A percentile compares a stretch with the other conserved stretches of the same genome.
These are phyloP conservation scores for Micropoecilia bifurca DNA, from an alignment of 2,797 vertebrate genomes.

Conservation along the genomic window DNA sequence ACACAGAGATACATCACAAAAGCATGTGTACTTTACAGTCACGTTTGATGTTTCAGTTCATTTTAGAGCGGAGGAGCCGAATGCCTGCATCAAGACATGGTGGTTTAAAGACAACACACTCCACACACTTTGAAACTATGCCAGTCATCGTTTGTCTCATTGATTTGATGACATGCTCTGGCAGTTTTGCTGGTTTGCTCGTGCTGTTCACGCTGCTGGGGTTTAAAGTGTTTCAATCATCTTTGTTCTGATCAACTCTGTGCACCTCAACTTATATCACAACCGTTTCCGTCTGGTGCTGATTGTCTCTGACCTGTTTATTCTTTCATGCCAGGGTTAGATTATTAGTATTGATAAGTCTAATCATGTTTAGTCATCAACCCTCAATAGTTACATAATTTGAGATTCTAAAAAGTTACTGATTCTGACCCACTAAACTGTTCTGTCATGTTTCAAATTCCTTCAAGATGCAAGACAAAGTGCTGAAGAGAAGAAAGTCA, in stretches of 20 bases:
- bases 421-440: neutral
- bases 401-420: neutral
- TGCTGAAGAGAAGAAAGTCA: neutral
- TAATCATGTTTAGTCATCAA: neutral
- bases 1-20: constrained; percentile 14
- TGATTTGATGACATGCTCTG: neutral
- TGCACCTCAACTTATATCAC: neutral
- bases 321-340: neutral
- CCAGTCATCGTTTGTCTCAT: neutral
- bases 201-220: neutral
- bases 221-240: neutral
- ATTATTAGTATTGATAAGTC: neutral
- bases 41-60: neutral
- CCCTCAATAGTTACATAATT: neutral
- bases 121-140: neutral
- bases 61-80: neutral
- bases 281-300: neutral
- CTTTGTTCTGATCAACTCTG: neutral
- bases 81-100: neutral
- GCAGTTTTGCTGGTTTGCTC: neutral
- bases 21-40: constrained; percentile 12
- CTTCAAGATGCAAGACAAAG: neutral
- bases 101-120: neutral
- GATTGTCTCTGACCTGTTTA: neutral
- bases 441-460: neutral